Percentiles rank a stretch among this genome's conserved stretches.
Evolutionary conservation across 2,888 invertebrate genomes (phyloP).

Genomic region (Tanypteryx hageni): DNA sequence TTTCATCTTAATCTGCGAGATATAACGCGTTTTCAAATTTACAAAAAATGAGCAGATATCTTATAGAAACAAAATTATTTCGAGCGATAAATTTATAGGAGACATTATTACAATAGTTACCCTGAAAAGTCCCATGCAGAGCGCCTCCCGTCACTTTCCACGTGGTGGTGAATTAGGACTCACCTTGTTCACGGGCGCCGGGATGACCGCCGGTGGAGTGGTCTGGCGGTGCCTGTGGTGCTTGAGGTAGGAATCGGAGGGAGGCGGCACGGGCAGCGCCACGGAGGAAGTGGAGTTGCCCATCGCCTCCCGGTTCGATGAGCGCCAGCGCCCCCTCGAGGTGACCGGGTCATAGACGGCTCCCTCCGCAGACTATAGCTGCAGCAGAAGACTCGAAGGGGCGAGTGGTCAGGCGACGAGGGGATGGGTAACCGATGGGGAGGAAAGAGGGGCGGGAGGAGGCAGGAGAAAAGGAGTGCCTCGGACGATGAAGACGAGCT

Average conservation of each 20-base stretch:
- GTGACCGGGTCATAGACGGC: not conserved
- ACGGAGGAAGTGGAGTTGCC: slow-evolving; percentile 60
- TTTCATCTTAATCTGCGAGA: too few relatives aligned
- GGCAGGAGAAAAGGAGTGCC: not conserved
- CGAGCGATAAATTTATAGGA: too few relatives aligned
- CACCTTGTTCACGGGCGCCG: slow-evolving; percentile 52
- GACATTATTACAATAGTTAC: too few relatives aligned
- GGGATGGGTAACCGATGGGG: too few relatives aligned
- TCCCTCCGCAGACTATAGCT: not conserved
- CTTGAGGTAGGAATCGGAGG: slow-evolving; percentile 9
- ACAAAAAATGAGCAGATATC: too few relatives aligned
- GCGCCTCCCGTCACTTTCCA: too few relatives aligned
- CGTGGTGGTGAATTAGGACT: not conserved
- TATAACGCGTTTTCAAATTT: too few relatives aligned
- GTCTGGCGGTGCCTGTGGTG: slow-evolving; percentile 7
- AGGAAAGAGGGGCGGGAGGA: not conserved
- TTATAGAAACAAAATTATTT: too few relatives aligned
- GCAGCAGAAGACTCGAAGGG: not conserved
- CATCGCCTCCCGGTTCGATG: slow-evolving; percentile 8
- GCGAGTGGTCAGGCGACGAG: not conserved
- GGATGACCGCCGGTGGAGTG: slow-evolving; percentile 15
- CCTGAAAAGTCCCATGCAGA: too few relatives aligned
- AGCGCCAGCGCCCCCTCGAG: slow-evolving; percentile 8
- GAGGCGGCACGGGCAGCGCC: slow-evolving; percentile 50
- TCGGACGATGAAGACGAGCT: not conserved